A percentile compares a stretch with the other conserved stretches of the same genome.
phyloP scores from a whole-genome alignment of 2,888 invertebrate genomes.

The Amphipoea oculea region DNA sequence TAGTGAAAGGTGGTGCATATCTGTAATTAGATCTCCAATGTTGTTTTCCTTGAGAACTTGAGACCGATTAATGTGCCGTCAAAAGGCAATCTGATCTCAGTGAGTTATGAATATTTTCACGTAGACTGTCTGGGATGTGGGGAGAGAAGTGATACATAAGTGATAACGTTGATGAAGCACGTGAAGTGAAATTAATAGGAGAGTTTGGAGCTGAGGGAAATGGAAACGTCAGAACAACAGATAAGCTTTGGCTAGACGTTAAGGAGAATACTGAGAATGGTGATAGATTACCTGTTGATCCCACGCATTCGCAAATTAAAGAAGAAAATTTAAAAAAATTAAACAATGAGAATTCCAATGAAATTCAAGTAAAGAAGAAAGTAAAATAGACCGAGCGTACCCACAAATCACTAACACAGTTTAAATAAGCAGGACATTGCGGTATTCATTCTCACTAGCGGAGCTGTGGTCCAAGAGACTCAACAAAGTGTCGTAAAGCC shows the following conservation, averaged over 20 bases:
- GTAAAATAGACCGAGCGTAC: slow-evolving; percentile 1
- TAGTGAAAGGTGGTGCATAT: slow-evolving; percentile 75
- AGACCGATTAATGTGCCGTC: slow-evolving; percentile 63
- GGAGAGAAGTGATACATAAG: slow-evolving; percentile 2
- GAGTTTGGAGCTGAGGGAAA: not conserved
- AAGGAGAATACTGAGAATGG: not conserved
- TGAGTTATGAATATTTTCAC: slow-evolving; percentile 65
- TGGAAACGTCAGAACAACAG: not conserved
- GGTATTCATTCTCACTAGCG: slow-evolving; percentile 29
- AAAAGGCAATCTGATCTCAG: slow-evolving; percentile 59
- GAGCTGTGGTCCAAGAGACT: slow-evolving; percentile 18
- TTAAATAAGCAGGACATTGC: slow-evolving; percentile 33
- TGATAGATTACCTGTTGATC: not conserved
- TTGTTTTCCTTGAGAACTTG: slow-evolving; percentile 75
- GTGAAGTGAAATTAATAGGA: slow-evolving; percentile 16
- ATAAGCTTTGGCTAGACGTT: not conserved
- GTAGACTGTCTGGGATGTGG: slow-evolving; percentile 11
- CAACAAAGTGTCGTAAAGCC: slow-evolving; percentile 18
- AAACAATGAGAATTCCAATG: not conserved
- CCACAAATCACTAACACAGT: slow-evolving; percentile 17
- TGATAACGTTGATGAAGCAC: slow-evolving; percentile 29
- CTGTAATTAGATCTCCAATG: slow-evolving; percentile 74
- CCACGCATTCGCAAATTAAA: not conserved
- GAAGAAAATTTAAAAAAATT: not conserved
- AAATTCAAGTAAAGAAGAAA: not conserved